Evolutionary conservation across 2,888 invertebrate species (phyloP).

Genomic region (Pemphredon lugubris): DNA sequence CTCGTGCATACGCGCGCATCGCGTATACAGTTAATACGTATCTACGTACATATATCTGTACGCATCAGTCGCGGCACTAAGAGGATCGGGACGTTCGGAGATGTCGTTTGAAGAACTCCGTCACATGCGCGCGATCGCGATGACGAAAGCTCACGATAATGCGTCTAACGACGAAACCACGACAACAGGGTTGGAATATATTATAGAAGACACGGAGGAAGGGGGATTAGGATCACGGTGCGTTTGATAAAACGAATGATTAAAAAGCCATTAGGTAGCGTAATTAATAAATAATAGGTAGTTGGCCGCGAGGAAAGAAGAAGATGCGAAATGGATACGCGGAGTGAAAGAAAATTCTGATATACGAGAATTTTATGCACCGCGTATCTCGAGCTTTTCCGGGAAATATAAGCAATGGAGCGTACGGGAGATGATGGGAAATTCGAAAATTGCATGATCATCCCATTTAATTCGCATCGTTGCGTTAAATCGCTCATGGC

Average conservation of each 20-base stretch:
- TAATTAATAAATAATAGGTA: too few relatives aligned
- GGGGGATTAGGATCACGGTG: too few relatives aligned
- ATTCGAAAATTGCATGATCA: background rate
- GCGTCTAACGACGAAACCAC: background rate
- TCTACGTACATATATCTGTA: slow-evolving; percentile 9
- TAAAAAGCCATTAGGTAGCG: too few relatives aligned
- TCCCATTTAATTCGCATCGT: background rate
- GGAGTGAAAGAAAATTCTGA: too few relatives aligned
- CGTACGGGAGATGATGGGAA: background rate
- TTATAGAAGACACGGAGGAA: too few relatives aligned
- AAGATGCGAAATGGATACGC: too few relatives aligned
- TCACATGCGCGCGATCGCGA: slow-evolving; percentile 16
- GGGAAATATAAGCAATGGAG: too few relatives aligned
- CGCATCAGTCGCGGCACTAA: slow-evolving; percentile 1
- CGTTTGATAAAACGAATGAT: too few relatives aligned
- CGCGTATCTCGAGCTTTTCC: too few relatives aligned
- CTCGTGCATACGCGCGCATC: slow-evolving; percentile 9
- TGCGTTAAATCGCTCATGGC: background rate
- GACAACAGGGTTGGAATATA: too few relatives aligned
- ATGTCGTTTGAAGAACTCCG: slow-evolving; percentile 1
- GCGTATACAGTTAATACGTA: slow-evolving; percentile 14
- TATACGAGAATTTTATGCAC: too few relatives aligned
- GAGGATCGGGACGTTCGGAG: slow-evolving; percentile 2
- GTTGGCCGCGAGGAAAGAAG: too few relatives aligned
- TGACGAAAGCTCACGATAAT: slow-evolving; percentile 17